Evolutionary conservation across 2,888 invertebrate genomes (phyloP).

Genomic region (Eilema depressum): DNA sequence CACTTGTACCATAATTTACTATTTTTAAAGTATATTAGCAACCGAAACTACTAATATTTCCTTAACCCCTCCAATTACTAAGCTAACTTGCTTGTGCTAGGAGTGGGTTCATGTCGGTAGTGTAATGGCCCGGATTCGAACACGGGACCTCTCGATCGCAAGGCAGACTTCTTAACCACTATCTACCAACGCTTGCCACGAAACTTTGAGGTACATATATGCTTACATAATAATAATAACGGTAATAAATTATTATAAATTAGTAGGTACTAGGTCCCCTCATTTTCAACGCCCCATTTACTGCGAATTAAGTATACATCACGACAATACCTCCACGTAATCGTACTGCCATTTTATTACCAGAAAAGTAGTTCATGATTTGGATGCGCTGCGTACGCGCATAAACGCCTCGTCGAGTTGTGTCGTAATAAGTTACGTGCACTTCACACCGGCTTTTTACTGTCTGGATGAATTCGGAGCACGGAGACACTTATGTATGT

Average conservation of each 20-base stretch:
- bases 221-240: not conserved
- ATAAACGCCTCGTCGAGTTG: conserved; percentile 34
- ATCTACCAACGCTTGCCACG: too few relatives aligned
- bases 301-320: conserved; percentile 3
- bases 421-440: conserved; percentile 50
- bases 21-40: too few relatives aligned
- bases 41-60: too few relatives aligned
- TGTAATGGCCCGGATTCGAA: too few relatives aligned
- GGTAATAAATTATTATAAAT: not conserved
- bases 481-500: conserved; percentile 22
- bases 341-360: conserved; percentile 12
- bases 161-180: too few relatives aligned
- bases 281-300: not conserved
- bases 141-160: too few relatives aligned
- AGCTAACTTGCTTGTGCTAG: too few relatives aligned
- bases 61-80: too few relatives aligned
- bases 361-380: conserved; percentile 30
- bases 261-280: not conserved
- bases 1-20: too few relatives aligned
- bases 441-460: conserved; percentile 39
- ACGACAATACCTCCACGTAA: not conserved
- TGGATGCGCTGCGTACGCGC: conserved; percentile 30
- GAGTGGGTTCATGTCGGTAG: too few relatives aligned
- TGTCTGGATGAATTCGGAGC: conserved; percentile 28
- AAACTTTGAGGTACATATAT: too few relatives aligned